Conservation (phyloP, 1,140 invertebrate genomes). For the Thaumatotibia leucotreta region DNA sequence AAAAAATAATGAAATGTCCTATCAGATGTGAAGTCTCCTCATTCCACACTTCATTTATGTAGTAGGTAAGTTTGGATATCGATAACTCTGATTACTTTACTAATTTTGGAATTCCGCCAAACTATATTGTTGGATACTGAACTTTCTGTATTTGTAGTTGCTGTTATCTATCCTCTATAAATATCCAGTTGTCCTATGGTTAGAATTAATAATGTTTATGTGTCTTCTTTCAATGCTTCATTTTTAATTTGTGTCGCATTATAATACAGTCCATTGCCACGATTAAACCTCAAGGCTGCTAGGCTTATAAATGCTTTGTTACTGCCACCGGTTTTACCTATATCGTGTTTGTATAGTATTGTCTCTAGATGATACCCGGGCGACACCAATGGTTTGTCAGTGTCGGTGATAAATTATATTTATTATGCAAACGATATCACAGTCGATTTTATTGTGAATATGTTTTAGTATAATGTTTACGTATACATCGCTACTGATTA, state of each 20-base stretch:
- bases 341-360: conserved; percentile 32
- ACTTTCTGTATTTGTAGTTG: too few species aligned
- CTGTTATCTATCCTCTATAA: not conserved
- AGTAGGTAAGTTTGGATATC: too few species aligned
- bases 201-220: not conserved
- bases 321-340: conserved; percentile 63
- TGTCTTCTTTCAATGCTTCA: not conserved
- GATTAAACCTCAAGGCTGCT: not conserved
- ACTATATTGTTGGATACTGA: too few species aligned
- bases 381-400: conserved; percentile 45
- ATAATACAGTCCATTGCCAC: not conserved
- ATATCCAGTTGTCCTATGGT: not conserved
- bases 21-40: conserved; percentile 19
- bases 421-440: conserved; percentile 27
- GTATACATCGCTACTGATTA: not conserved
- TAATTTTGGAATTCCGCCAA: too few species aligned
- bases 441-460: not conserved
- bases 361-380: conserved; percentile 43
- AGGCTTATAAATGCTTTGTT: conserved; percentile 3
- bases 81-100: too few species aligned
- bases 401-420: conserved; percentile 42
- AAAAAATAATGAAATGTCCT: not conserved
- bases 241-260: not conserved
- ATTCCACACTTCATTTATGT: conserved; percentile 29
- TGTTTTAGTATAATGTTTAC: not conserved